Base-by-base conservation (phyloP, 35 echinoderm and acorn worm genomes). In the Lytechinus variegatus region DNA sequence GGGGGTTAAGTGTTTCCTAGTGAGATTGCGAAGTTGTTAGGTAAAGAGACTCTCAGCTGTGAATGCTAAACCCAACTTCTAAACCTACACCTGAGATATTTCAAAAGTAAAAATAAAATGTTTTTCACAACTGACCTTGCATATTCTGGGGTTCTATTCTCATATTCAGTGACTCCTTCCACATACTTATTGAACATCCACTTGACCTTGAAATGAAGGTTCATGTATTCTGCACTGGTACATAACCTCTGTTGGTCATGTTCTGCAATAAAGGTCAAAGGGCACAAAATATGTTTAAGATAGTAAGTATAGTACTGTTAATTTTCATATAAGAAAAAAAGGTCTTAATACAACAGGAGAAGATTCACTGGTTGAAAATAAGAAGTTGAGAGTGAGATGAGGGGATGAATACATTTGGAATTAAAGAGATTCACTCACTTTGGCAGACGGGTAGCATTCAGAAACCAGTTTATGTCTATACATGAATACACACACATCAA, bases 201-300 rank as follows among this genome's bases (percentile, higher is more conserved):
- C 71, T 99, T 99, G 27, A 99, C 96, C 79, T 99, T 99, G 87
- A 99, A 99, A 79, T 99, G 98, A 27, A 99, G 97, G 57, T 99
- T 99, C 98, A 99, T 99, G 95, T 99, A 99, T 61, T 99, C 98
- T 5, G 98, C 98, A 96, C 98, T 99, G 5, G 98, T 99, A 53
- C 98, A 99, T 54, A 96, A 58, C 92, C 98, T 97, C 54, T 95
- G 96, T 54, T 97, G 95, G 87, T 99, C 98, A 95, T 99, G 98
- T 53, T 99, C 98, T 99, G 95, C 52, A 27, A 79, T 86, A 28
- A 54, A 33, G 52, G 88, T 90, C 16, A 90, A 52, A 90, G 9
- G 5, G n/a, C 52, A 4, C 5, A 1, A 10, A 10, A 90, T 44
- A 44, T 44, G 33, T 44, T 44, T 1, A 44, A 44, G 33, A 44